These are phyloP conservation scores for Eptesicus fuscus DNA, from an alignment of 2,113 vertebrate species.

Conservation along the genomic window DNA sequence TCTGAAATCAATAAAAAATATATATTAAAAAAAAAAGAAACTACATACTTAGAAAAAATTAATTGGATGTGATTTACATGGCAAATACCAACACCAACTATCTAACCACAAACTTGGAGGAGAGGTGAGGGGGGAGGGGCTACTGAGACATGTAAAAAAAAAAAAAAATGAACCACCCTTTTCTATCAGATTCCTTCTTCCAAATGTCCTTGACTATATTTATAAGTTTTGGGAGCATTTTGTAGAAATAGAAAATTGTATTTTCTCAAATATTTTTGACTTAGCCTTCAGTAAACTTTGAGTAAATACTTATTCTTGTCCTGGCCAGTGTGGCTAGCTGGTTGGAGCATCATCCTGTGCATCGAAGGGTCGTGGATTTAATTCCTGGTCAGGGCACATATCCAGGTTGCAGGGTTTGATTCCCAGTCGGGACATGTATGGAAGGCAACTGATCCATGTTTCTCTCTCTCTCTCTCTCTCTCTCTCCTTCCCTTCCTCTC, in stretches of 20 bases:
- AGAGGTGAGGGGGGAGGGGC: too few species aligned
- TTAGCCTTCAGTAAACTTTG: neutral
- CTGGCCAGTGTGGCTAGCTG: neutral
- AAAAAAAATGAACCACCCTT: neutral
- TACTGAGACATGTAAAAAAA: neutral
- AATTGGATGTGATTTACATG: neutral
- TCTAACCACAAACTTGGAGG: neutral
- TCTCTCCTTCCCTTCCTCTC: neutral
- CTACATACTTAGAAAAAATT: too few species aligned
- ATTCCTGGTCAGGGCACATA: neutral
- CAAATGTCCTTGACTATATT: slow-evolving; percentile 15
- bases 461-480: neutral
- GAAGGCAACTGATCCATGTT: neutral
- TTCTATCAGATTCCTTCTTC: neutral
- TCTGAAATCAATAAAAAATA: too few species aligned
- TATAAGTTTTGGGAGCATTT: neutral
- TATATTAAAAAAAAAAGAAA: too few species aligned
- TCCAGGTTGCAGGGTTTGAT: neutral
- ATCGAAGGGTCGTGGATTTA: neutral
- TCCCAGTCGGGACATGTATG: neutral
- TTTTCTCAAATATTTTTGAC: neutral
- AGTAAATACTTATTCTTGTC: neutral
- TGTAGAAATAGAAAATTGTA: slow-evolving; percentile 5
- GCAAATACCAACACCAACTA: slow-evolving; percentile 22
- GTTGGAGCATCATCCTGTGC: neutral